Conservation (phyloP, 2,888 invertebrate genomes). For the Athripsodes cinereus region DNA sequence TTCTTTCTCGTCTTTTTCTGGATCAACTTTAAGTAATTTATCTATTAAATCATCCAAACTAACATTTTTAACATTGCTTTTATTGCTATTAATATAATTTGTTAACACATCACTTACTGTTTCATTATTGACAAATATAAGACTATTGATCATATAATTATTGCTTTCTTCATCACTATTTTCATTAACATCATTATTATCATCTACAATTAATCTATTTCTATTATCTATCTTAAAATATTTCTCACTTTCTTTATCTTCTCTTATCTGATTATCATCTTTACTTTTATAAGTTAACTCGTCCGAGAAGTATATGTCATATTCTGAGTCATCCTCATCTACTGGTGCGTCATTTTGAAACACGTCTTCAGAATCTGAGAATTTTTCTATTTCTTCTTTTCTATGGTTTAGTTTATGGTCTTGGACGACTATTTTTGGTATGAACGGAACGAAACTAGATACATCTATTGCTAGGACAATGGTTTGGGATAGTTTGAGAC, state of each 20-base stretch:
- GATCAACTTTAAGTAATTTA: background rate
- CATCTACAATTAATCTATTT: background rate
- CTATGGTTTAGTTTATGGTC: background rate
- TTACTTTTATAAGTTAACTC: background rate
- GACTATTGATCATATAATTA: background rate
- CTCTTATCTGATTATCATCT: background rate
- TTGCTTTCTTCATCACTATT: background rate
- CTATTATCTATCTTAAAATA: no score
- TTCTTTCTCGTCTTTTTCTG: background rate
- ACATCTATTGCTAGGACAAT: constrained; percentile 43
- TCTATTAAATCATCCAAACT: background rate
- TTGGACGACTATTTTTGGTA: constrained; percentile 21
- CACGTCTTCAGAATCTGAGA: constrained; percentile 7
- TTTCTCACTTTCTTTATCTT: no score
- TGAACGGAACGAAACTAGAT: constrained; percentile 38
- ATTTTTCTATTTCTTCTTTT: constrained; percentile 5
- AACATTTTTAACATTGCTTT: background rate
- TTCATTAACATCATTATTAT: background rate
- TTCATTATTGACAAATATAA: background rate
- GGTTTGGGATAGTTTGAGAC: constrained; percentile 38
- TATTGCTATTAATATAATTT: background rate
- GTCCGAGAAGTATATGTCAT: background rate
- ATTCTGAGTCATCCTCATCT: background rate
- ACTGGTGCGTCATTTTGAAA: constrained; percentile 15
- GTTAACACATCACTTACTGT: background rate